Base-by-base conservation (phyloP, 1,140 invertebrate genomes). In the Lucilia cuprina region DNA sequence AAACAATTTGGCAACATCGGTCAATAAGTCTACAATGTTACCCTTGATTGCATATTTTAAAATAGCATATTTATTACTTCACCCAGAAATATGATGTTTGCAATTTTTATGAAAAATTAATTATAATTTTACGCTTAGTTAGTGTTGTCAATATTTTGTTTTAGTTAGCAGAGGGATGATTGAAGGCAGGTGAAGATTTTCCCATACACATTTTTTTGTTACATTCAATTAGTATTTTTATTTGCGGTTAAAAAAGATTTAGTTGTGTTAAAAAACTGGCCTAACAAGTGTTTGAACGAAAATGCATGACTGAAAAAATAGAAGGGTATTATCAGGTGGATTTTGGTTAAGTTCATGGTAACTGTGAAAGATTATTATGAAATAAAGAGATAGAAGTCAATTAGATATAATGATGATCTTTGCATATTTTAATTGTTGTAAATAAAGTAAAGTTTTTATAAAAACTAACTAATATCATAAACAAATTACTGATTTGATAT, bases 91-190 rank as follows among this genome's bases (percentile, higher is more conserved):
- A 30, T 30, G 25, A 30, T 60, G 14, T 60, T 60, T 7, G n/a
- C n/a, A 5, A 60, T 60, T 60, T 60, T 60, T 60, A 60, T 60
- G 55, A 70, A 70, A 70, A 70, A 70, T 25, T 70, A 70, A 70
- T 70, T 70, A 70, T 21, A 70, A 70, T 70, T 70, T 70, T 25
- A 70, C 65, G 65, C 65, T 70, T 19, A 25, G 65, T 70, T 70
- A 70, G 21, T 21, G n/a, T 70, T 70, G 21, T 70, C 65, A 70
- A n/a, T 70, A n/a, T 21, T 65, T 19, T 21, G 10, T 70, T 25
- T 25, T 10, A 19, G 5, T n/a, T 30, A 30, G 14, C 14, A n/a
- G 65, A 70, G 65, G 65, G 65, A 25, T 70, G 65, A n/a, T 2
- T 21, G n/a, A 21, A 21, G 19, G 10, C 65, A 70, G 65, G 65